Conservation (phyloP, 35 echinoderm and acorn worm species). For the Diadema setosum region DNA sequence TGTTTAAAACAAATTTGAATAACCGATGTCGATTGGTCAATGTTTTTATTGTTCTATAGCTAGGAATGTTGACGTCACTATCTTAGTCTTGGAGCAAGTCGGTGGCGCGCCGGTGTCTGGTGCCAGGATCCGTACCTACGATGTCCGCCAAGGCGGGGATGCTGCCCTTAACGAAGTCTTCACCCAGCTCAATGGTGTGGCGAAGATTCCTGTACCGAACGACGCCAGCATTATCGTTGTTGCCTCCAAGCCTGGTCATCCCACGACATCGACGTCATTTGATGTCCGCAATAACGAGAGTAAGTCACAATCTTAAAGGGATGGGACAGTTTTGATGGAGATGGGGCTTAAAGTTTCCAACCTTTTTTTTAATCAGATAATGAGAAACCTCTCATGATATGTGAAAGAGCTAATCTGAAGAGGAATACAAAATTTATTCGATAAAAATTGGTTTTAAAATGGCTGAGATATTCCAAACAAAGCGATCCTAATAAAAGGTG, state of each 20-base stretch:
- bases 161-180: neutral
- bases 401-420: too few species aligned
- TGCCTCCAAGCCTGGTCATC: neutral
- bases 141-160: neutral
- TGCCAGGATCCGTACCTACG: neutral
- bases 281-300: neutral
- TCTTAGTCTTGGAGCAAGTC: neutral
- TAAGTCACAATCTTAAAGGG: neutral
- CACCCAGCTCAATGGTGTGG: neutral
- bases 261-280: neutral
- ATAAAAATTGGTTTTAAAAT: too few species aligned
- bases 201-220: neutral
- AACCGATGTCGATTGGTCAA: too few species aligned
- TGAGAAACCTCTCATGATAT: too few species aligned
- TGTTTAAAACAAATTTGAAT: neutral
- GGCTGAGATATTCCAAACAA: too few species aligned
- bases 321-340: too few species aligned
- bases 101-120: neutral
- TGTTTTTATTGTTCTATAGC: neutral
- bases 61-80: neutral
- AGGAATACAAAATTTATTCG: too few species aligned
- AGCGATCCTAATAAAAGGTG: too few species aligned
- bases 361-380: too few species aligned
- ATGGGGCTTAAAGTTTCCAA: too few species aligned
- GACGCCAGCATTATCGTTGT: neutral